Conservation (phyloP, 2,797 vertebrate species). For the Pseudomugil gertrudae region DNA sequence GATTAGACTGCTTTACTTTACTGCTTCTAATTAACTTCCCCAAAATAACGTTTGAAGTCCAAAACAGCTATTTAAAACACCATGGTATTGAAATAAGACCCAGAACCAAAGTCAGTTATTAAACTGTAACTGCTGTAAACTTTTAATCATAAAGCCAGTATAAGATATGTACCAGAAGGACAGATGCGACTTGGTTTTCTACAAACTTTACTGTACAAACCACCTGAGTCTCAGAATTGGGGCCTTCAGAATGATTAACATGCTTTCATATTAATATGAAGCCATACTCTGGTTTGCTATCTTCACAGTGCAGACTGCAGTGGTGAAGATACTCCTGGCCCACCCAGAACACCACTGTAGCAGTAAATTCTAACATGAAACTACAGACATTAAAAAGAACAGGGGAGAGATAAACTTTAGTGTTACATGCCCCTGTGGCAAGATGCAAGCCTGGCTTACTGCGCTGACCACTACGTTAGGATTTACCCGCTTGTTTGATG, state of each 20-base stretch:
- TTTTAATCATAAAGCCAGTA: constrained; percentile 9
- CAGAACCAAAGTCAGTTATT: constrained; percentile 21
- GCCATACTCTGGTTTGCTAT: too few species aligned
- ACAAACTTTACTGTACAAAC: neutral
- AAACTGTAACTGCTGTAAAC: constrained; percentile 1
- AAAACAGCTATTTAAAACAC: constrained; percentile 48
- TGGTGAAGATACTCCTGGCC: too few species aligned
- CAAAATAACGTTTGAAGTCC: constrained; percentile 61
- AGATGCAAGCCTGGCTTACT: too few species aligned
- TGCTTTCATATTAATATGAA: neutral
- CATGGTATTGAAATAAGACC: constrained; percentile 20
- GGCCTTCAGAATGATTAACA: too few species aligned
- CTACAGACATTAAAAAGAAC: too few species aligned
- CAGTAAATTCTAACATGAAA: too few species aligned
- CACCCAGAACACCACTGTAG: too few species aligned
- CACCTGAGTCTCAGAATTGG: neutral
- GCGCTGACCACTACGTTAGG: too few species aligned
- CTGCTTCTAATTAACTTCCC: constrained; percentile 62
- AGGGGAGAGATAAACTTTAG: too few species aligned
- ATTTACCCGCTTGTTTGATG: too few species aligned
- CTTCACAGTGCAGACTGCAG: too few species aligned
- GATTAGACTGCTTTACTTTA: constrained; percentile 65
- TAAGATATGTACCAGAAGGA: neutral
- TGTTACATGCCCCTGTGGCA: too few species aligned
- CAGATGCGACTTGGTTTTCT: neutral